Evolutionary conservation across 1,140 invertebrate genomes (phyloP), one percentile per base, ranked within the genome.

Genomic region (Apis florea): DNA sequence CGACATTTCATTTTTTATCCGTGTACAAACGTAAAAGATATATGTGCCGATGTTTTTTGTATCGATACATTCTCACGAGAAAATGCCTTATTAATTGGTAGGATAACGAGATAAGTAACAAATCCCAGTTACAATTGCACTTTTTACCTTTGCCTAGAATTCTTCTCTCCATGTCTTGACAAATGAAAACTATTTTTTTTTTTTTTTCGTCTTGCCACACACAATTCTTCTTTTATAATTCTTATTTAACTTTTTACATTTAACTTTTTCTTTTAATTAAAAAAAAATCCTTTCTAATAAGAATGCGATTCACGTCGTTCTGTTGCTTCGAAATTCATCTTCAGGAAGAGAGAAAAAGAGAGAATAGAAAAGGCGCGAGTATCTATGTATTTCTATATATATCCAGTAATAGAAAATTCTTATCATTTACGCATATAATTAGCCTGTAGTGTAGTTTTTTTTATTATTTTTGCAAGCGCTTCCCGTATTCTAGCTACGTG

Each of bases 1-100:
- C 51, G 56, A 6, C 17, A 10, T 26, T 53, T 17, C 61, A 79
- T 83, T 79, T 54, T 74, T 58, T 61, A 53, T 49, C 56, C 64
- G 74, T 80, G 61, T 49, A 61, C 80, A 31, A 61, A 71, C 64
- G 54, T 58, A 67, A 56, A 6, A 68, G 63, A 24, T 51, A 49
- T 53, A 53, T 59, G 31, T 40, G 10, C 68, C 53, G 70, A 53
- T 17, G 51, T 56, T 54, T 51, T 53, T 19, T 26, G 12, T 24
- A 19, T 19, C 68, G 59, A 15, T 47, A 26, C 26, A 86, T 91
- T 91, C 90, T 86, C 90, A 91, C 90, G 90, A 73, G 84, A 89
- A 90, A 90, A 81, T 66, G 12, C 79, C 61, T 81, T 85, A 80
- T 88, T 90, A 90, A 90, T 90, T 88, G 73, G 78, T 71, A 67